phyloP scores from a whole-genome alignment of 2,888 invertebrate species.

The Eupelmus urozonus region DNA sequence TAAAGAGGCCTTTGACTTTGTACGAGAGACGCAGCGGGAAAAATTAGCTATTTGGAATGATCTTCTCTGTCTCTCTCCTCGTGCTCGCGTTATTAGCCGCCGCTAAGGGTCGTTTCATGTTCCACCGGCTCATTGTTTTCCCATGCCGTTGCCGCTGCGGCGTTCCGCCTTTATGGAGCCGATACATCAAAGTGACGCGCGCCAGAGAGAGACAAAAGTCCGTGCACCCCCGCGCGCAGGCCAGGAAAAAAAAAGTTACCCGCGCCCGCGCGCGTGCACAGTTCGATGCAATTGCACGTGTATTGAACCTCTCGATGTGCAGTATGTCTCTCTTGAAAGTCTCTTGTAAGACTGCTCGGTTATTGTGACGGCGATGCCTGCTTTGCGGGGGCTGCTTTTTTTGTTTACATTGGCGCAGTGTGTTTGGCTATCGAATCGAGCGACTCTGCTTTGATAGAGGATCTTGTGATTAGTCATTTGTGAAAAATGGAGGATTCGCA shows the following conservation, averaged over 20 bases:
- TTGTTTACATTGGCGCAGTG: slow-evolving; percentile 30
- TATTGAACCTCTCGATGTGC: slow-evolving; percentile 41
- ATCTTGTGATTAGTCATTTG: no score
- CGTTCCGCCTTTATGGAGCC: slow-evolving; percentile 70
- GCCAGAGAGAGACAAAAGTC: slow-evolving; percentile 41
- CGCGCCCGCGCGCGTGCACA: not conserved
- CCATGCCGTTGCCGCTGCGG: slow-evolving; percentile 62
- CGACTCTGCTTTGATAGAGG: not conserved
- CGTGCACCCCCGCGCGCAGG: not conserved
- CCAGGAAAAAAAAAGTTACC: not conserved
- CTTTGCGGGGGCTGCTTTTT: slow-evolving; percentile 21
- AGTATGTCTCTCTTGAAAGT: not conserved
- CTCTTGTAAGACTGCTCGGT: not conserved
- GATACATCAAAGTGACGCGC: slow-evolving; percentile 74
- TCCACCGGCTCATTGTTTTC: slow-evolving; percentile 74
- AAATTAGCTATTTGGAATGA: slow-evolving; percentile 76
- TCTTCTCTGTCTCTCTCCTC: not conserved
- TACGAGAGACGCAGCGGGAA: slow-evolving; percentile 57
- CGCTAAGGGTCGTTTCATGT: slow-evolving; percentile 76
- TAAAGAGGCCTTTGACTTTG: slow-evolving; percentile 58
- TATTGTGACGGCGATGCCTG: not conserved
- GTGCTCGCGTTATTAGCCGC: slow-evolving; percentile 75
- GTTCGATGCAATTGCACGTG: slow-evolving; percentile 59
- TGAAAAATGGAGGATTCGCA: no score
- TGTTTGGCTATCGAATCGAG: not conserved